Evolutionary conservation across 2,113 vertebrate species (phyloP).

Genomic region (Lipophrys pholis): DNA sequence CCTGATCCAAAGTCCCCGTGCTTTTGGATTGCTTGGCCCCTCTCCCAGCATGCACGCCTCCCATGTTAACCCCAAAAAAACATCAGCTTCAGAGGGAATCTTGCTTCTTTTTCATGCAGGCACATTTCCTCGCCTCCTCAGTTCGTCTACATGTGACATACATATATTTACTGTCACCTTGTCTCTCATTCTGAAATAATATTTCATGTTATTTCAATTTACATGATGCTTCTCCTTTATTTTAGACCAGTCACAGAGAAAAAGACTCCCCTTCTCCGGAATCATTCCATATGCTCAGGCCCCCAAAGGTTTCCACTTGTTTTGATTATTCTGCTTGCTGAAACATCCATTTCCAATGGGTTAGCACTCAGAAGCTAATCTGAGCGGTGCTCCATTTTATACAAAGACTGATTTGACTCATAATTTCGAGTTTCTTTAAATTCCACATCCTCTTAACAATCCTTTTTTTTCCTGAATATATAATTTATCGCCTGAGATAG

Average conservation of each 20-base stretch:
- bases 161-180: constrained; percentile 52
- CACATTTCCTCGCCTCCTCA: constrained; percentile 59
- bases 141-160: constrained; percentile 59
- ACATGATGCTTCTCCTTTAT: constrained; percentile 97
- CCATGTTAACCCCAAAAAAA: constrained; percentile 59
- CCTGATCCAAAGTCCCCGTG: constrained; percentile 34
- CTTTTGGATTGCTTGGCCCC: constrained; percentile 48
- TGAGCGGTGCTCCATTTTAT: constrained; percentile 10
- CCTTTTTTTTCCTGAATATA: neutral
- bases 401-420: neutral
- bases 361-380: constrained; percentile 40
- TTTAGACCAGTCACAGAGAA: constrained; percentile 99
- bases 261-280: constrained; percentile 99
- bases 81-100: constrained; percentile 77
- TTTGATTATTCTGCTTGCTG: constrained; percentile 82
- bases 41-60: constrained; percentile 85
- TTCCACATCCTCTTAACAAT: neutral
- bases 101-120: constrained; percentile 66
- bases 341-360: constrained; percentile 73
- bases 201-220: constrained; percentile 87
- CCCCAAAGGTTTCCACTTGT: constrained; percentile 96
- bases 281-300: constrained; percentile 99
- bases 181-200: constrained; percentile 54
- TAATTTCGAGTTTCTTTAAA: neutral
- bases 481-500: neutral